Base-by-base conservation (phyloP, 2,888 invertebrate genomes). In the Cephus nigrinus region DNA sequence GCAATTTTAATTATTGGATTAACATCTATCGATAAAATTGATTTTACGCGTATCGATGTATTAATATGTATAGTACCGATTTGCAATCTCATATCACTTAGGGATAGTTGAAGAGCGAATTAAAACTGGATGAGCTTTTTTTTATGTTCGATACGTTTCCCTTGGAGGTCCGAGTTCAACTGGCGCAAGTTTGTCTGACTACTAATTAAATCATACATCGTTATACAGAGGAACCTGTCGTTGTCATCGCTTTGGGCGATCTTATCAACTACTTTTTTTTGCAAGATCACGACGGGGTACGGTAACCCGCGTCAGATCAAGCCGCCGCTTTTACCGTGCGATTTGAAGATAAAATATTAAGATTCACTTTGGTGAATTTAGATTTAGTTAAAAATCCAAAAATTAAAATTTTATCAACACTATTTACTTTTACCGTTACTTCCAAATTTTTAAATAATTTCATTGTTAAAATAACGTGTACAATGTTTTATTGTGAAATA, bases 401-500 rank as follows among this genome's bases (percentile, higher is more conserved):
- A 40, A 40, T 40, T 15, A 23, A 0, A 23, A 0, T 23, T 40
- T 40, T 5, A 1, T 40, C 2, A 23, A 40, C 23, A 40, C 40
- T 35, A 35, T 35, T 35, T 35, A 35, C 3, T 12, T 35, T 3
- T 12, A 12, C 3, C 3, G 35, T 35, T 12, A 35, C 12, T 12
- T 12, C 3, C 12, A 35, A 35, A 35, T 35, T 12, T 35, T 35
- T 35, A 0, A 55, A 55, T 23, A 55, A 23, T 23, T 55, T 23
- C 5, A 55, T 23, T 23, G 9, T 55, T 9, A 23, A 23, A 9
- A 9, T 23, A 55, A 55, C 2, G 55, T 0, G 4, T 9, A 55
- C 55, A 55, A 9, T 55, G 2, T 2, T 23, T 84, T 82, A 55
- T 36, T 32, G 31, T 73, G 73, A 75, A 78, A 78, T 12, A 78